Evolutionary conservation across 2,113 vertebrate genomes (phyloP).

Genomic region (Tor tambroides): DNA sequence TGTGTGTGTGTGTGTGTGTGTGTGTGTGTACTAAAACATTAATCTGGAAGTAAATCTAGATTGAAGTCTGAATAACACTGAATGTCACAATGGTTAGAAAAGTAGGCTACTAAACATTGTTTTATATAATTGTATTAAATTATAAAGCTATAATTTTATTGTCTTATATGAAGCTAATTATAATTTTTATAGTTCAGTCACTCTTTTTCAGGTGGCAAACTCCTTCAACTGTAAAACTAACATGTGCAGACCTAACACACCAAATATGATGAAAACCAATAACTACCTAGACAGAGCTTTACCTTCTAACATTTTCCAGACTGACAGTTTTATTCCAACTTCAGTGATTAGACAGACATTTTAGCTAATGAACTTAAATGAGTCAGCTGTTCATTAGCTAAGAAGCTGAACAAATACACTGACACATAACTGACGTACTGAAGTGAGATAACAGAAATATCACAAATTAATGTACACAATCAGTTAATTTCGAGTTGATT

Average conservation of each 20-base stretch:
- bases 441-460: not conserved
- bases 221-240: not conserved
- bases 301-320: not conserved
- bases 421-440: not conserved
- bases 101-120: not conserved
- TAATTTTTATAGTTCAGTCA: not conserved
- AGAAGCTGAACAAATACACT: not conserved
- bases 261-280: not conserved
- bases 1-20: slow-evolving; percentile 7
- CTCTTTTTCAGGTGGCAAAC: not conserved
- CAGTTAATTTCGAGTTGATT: not conserved
- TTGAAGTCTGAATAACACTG: not conserved
- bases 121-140: not conserved
- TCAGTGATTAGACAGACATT: not conserved
- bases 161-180: not conserved
- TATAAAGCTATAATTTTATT: not conserved
- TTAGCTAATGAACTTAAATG: slow-evolving; percentile 3
- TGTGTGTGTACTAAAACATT: not conserved
- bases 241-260: not conserved
- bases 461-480: not conserved
- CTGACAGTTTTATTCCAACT: not conserved
- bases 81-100: not conserved
- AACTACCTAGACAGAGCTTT: not conserved
- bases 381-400: not conserved
- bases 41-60: not conserved